A percentile compares a stretch with the other conserved stretches of the same genome.
Conservation (phyloP, 2,113 vertebrate genomes). For the Neolamprologus variostigma region DNA sequence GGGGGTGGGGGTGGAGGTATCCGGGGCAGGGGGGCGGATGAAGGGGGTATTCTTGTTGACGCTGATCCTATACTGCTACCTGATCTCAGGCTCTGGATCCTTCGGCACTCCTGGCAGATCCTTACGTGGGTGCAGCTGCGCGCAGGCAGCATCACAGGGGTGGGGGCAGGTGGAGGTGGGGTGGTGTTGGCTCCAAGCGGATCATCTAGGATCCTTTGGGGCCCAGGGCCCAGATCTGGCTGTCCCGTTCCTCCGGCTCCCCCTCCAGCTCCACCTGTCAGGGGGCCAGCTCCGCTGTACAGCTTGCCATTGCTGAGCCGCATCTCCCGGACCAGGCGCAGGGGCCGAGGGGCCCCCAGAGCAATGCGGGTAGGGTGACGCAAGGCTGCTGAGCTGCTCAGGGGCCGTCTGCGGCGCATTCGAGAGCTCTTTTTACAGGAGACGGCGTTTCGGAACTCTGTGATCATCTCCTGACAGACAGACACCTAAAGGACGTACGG, state of each 20-base stretch:
- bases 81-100: slow-evolving; percentile 83
- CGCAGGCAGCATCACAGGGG: slow-evolving; percentile 47
- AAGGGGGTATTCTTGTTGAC: slow-evolving; percentile 73
- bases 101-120: slow-evolving; percentile 83
- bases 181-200: slow-evolving; percentile 69
- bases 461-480: slow-evolving; percentile 92
- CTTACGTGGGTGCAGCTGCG: slow-evolving; percentile 71
- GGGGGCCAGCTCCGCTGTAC: slow-evolving; percentile 73
- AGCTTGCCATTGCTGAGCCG: slow-evolving; percentile 90
- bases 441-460: slow-evolving; percentile 84
- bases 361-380: slow-evolving; percentile 65
- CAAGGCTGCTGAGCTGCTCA: slow-evolving; percentile 61
- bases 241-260: slow-evolving; percentile 44
- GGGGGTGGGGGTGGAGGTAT: slow-evolving; percentile 51
- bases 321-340: slow-evolving; percentile 83
- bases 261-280: slow-evolving; percentile 67
- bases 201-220: slow-evolving; percentile 84
- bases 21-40: slow-evolving; percentile 65
- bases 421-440: slow-evolving; percentile 89
- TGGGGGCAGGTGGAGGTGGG: slow-evolving; percentile 56
- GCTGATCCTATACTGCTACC: slow-evolving; percentile 57
- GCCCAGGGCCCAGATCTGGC: slow-evolving; percentile 71
- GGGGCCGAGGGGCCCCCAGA: slow-evolving; percentile 68
- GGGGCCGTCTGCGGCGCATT: slow-evolving; percentile 79
- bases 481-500: slow-evolving; percentile 72